Evolutionary conservation across 2,113 vertebrate genomes (phyloP), one percentile per base, ranked within the genome.

Genomic region (Tetraodon nigroviridis): DNA sequence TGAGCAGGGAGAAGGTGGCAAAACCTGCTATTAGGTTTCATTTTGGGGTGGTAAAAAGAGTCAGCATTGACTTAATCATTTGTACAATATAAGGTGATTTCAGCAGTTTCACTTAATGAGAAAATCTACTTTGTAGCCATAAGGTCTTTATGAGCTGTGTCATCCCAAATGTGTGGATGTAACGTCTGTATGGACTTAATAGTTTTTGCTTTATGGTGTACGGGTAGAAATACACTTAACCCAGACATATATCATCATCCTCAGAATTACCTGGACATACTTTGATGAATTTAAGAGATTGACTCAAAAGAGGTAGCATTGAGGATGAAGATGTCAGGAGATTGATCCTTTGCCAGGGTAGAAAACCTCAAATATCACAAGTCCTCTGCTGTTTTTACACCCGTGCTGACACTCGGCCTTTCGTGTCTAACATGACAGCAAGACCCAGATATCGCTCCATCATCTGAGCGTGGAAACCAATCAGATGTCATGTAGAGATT

Each of bases 101-200:
- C 80, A 87, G 82, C 81, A 86, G 73, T 82, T 87, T 84, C 82
- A 84, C 71, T 71, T 86, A 88, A 89, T 89, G 86, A 88, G 83
- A 84, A 88, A 85, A 86, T 84, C 79, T 86, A 73, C 81, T 87
- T 86, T 81, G 83, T 78, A 41, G 80, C 84, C 72, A 52, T 70
- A 71, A 78, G 77, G 72, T 76, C 76, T 85, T 86, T 84, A 86
- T 87, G 84, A 88, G 80, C 80, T 77, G 75, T 86, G 87, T 89
- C 84, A 87, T 86, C 79, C 16, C 19, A 42, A 83, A 82, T 63
- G 78, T 84, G 86, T 81, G 84, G 85, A 75, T 77, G 79, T 65
- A 76, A 87, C 61, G 80, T 79, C 79, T 58, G 73, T 71, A 64
- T 60, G 71, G 79, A 84, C 83, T 84, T 86, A 83, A 85, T 88